Evolutionary conservation across 2,888 invertebrate species (phyloP).

Genomic region (Apantesis nais): DNA sequence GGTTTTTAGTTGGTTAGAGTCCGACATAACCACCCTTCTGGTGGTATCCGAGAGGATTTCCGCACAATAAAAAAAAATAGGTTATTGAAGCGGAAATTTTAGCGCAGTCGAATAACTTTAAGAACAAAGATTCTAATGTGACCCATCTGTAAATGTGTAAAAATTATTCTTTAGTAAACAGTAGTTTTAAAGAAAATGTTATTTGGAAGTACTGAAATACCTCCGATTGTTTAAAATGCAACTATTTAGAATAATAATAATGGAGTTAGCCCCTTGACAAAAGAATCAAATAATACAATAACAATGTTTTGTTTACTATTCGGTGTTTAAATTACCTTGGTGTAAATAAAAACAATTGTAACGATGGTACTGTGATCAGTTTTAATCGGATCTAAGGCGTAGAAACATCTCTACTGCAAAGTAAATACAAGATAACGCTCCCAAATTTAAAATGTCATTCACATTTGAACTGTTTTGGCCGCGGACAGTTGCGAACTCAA

Average conservation of each 20-base stretch:
- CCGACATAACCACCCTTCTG: too few relatives aligned
- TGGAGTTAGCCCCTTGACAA: background rate
- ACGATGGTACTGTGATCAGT: constrained; percentile 1
- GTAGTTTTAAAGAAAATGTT: background rate
- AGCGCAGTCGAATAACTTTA: too few relatives aligned
- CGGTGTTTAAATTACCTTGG: constrained; percentile 4
- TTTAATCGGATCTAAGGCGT: background rate
- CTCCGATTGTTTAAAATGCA: background rate
- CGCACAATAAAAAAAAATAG: too few relatives aligned
- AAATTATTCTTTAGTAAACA: background rate
- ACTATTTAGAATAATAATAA: background rate
- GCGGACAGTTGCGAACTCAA: background rate
- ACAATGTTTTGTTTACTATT: constrained; percentile 40
- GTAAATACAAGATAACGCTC: background rate
- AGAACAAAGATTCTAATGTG: too few relatives aligned
- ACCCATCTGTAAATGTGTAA: too few relatives aligned
- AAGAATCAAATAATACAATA: constrained; percentile 17
- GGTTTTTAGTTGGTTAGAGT: too few relatives aligned
- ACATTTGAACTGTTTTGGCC: background rate
- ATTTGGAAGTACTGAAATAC: background rate
- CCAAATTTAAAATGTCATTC: background rate
- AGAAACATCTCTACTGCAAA: constrained; percentile 1
- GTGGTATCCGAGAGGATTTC: too few relatives aligned
- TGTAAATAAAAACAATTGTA: constrained; percentile 10
- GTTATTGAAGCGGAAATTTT: too few relatives aligned